phyloP scores from a whole-genome alignment of 1,140 invertebrate genomes.

The Heliothis virescens region DNA sequence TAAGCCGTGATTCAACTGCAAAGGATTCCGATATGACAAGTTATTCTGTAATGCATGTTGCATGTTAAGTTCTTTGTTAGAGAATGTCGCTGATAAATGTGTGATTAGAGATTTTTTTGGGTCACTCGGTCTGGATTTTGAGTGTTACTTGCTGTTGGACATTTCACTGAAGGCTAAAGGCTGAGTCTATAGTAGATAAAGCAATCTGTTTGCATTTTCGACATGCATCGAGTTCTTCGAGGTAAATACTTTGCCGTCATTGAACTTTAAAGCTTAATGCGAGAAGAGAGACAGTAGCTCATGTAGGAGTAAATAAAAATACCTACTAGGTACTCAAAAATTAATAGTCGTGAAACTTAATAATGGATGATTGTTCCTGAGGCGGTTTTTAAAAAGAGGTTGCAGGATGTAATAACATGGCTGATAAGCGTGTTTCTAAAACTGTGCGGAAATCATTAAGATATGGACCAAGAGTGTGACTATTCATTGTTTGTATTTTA shows the following conservation, averaged over 20 bases:
- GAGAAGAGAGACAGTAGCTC: background rate
- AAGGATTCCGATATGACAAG: constrained; percentile 37
- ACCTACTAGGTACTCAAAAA: too few species aligned
- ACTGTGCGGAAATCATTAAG: background rate
- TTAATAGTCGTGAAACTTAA: too few species aligned
- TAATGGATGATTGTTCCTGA: too few species aligned
- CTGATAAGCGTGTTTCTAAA: background rate
- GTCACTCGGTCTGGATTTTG: background rate
- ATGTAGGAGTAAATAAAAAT: too few species aligned
- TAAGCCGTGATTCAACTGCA: constrained; percentile 38
- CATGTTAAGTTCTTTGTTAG: constrained; percentile 21
- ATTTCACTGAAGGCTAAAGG: too few species aligned
- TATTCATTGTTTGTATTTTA: background rate
- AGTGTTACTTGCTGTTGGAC: background rate
- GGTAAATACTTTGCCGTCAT: too few species aligned
- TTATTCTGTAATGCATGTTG: constrained; percentile 27
- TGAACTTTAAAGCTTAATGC: too few species aligned
- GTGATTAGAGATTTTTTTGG: background rate
- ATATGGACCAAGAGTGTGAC: background rate
- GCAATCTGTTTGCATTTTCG: too few species aligned
- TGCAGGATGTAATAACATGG: too few species aligned
- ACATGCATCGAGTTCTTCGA: too few species aligned
- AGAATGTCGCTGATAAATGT: background rate
- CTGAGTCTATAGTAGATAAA: background rate
- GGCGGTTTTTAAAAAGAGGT: too few species aligned